phyloP scores from a whole-genome alignment of 2,113 vertebrate genomes.

The Copsychus sechellarum region DNA sequence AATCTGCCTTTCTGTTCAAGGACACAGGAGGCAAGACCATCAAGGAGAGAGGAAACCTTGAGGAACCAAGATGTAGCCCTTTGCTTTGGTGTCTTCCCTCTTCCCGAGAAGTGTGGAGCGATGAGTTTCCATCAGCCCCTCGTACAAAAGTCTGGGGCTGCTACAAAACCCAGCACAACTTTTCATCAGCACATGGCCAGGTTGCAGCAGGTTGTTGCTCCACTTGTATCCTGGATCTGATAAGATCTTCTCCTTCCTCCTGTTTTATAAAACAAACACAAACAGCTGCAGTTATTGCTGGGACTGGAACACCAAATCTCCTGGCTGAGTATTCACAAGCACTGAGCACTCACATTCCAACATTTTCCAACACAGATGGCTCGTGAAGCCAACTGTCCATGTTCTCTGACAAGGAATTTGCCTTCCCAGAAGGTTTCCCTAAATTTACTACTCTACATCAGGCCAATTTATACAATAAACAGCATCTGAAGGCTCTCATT shows the following conservation, averaged over 20 bases:
- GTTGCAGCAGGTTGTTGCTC: background rate
- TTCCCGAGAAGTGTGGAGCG: background rate
- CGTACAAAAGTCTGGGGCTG: rapidly evolving
- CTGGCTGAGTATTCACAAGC: background rate
- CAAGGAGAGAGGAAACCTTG: background rate
- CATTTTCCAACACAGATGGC: background rate
- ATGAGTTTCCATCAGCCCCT: constrained; percentile 38
- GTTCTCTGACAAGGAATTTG: background rate
- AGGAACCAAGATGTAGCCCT: rapidly evolving
- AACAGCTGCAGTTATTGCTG: background rate
- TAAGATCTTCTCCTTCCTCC: background rate
- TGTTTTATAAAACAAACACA: background rate
- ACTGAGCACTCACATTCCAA: background rate
- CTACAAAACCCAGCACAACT: background rate
- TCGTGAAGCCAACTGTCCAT: background rate
- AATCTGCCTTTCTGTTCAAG: background rate
- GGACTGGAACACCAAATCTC: background rate
- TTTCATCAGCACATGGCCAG: background rate
- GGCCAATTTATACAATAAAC: background rate
- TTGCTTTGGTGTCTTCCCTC: background rate
- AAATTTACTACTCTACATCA: background rate
- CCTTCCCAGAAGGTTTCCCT: background rate
- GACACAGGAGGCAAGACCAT: background rate
- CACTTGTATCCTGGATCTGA: background rate
- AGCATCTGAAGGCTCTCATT: background rate